Evolutionary conservation across 1,140 invertebrate genomes (phyloP), one percentile per base, ranked within the genome.

Genomic region (Saccostrea echinata): DNA sequence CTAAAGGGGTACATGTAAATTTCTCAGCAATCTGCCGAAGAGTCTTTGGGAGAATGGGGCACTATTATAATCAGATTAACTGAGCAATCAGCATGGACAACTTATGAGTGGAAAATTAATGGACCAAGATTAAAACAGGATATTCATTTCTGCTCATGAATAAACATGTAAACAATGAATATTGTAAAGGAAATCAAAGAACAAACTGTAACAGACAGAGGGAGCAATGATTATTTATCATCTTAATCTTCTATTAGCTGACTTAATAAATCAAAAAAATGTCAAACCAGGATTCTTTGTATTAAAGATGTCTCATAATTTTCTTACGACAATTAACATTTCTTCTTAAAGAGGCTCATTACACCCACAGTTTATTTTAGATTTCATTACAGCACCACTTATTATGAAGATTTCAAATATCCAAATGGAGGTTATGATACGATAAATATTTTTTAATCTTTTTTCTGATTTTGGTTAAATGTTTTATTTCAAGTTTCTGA

Each of bases 21-120:
- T 76, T 76, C 9, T 76, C 24, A 12, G 68, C 24, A 76, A 76
- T 76, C 68, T 76, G 11, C 27, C 27, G 13, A 27, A 3, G 68
- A 43, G 43, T 43, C 30, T 27, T 76, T 16, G 27, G 11, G 24
- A 76, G 24, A 76, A 76, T 30, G 24, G 68, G 68, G 9, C 27
- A n/a, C 27, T 12, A 76, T 76, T 33, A 76, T 76, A 76, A 76
- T 76, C 27, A 33, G 68, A 76, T 76, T 76, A 76, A 8, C 27
- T 8, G 27, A 13, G 27, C 68, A 76, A 76, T 30, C 68, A 76
- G n/a, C 1, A 30, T 1, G 27, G 68, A 33, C 24, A 76, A 16
- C 27, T 76, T 12, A 30, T 16, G 33, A 16, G 30, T 30, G 27
- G 68, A 76, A 76, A 35, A 30, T 76, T 27, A 30, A 30, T 27